Conservation (phyloP, 2,113 vertebrate genomes). For the Eubucco bourcierii region DNA sequence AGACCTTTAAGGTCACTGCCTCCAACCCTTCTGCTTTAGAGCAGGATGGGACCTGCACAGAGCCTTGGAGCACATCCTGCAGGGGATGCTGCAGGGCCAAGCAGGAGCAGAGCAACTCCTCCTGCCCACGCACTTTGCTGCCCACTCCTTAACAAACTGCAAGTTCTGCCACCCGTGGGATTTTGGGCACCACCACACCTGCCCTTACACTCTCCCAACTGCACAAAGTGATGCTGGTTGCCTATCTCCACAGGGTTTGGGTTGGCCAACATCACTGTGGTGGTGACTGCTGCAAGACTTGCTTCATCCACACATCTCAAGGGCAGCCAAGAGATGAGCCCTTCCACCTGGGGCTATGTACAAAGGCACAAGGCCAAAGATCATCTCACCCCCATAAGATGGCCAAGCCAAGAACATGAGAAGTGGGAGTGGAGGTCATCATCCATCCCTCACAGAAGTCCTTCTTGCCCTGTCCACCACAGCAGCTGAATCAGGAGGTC, state of each 20-base stretch:
- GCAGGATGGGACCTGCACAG: too few species aligned
- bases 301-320: rapidly evolving
- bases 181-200: not conserved
- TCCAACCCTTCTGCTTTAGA: not conserved
- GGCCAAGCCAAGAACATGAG: not conserved
- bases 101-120: not conserved
- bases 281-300: too few species aligned
- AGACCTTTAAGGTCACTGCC: not conserved
- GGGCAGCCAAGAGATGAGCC: not conserved
- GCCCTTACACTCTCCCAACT: not conserved
- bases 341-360: not conserved
- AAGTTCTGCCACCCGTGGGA: not conserved
- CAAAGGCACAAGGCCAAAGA: not conserved
- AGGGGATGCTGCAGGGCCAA: not conserved
- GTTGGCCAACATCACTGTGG: not conserved
- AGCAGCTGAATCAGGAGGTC: not conserved
- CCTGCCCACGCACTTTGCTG: not conserved
- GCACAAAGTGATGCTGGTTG: not conserved
- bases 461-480: not conserved
- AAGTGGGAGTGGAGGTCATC: not conserved
- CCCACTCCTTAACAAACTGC: not conserved
- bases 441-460: not conserved
- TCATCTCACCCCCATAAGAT: not conserved
- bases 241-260: not conserved
- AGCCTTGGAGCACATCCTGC: too few species aligned